These are phyloP conservation scores for Parazoanthus darwini DNA, from an alignment of 92 coral and sea anemone species.

Conservation along the genomic window DNA sequence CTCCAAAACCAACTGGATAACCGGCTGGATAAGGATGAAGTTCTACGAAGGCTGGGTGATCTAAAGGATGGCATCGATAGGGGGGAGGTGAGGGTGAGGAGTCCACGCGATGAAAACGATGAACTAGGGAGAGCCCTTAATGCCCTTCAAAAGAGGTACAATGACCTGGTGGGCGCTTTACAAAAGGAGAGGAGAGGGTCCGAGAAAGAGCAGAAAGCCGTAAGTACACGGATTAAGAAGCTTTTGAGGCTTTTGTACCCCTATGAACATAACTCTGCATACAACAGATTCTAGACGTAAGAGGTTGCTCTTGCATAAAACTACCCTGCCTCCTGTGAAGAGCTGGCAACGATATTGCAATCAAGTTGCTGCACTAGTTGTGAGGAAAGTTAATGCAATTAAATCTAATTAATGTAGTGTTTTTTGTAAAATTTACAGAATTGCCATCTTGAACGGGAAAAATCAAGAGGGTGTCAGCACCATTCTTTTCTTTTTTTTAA, in stretches of 20 bases:
- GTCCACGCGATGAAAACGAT: conserved; percentile 73
- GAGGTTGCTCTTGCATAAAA: neutral
- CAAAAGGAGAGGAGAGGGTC: conserved; percentile 74
- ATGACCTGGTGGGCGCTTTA: conserved; percentile 69
- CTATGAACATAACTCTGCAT: neutral
- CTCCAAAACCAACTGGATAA: conserved; percentile 52
- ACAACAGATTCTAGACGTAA: neutral
- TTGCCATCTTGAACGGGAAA: too few relatives aligned
- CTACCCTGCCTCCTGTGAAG: neutral
- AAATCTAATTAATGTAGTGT: too few relatives aligned
- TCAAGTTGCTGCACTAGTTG: neutral
- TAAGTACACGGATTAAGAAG: neutral
- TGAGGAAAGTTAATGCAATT: too few relatives aligned
- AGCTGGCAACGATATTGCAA: neutral
- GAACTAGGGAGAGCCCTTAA: conserved; percentile 83
- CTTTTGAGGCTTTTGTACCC: neutral
- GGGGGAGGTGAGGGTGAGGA: conserved; percentile 53
- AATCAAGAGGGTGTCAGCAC: neutral
- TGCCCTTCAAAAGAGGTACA: conserved; percentile 75
- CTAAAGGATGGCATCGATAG: conserved; percentile 71
- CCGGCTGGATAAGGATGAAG: conserved; percentile 71
- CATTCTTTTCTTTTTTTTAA: neutral
- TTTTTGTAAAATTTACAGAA: too few relatives aligned
- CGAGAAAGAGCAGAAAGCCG: conserved; percentile 39
- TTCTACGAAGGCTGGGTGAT: conserved; percentile 70